Evolutionary conservation across 1,140 invertebrate genomes (phyloP), one percentile per base, ranked within the genome.

Genomic region (Trichomalopsis sarcophagae): DNA sequence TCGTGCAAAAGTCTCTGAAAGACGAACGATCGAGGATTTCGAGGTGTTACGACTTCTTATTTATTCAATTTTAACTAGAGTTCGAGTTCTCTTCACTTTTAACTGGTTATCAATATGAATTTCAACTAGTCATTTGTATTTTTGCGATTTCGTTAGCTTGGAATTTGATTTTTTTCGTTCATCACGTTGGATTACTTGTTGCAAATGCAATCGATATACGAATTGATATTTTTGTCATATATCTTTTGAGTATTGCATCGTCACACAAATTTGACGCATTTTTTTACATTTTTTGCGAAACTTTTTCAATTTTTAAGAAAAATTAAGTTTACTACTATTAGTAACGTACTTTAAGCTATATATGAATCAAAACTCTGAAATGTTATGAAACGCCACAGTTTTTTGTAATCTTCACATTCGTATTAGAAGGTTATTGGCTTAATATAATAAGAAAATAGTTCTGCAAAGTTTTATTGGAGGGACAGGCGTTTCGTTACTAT

Each of bases 1-100:
- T 44, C 23, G 6, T n/a, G n/a, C 17, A 7, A 7, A 62, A 62
- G 27, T 76, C 27, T 81, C 36, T 81, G 79, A 85, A 85, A 76
- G 71, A 81, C 55, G 78, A 81, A 85, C 62, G 36, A 62, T 62
- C 55, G 21, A n/a, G 55, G 17, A 62, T 62, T n/a, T 7, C 7
- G 5, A 62, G 55, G 55, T 62, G 5, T 62, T 7, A n/a, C 17
- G 17, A 36, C 33, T 36, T 27, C 1, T n/a, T 62, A 5, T 62
- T 62, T n/a, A 62, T 62, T 21, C 13, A 21, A 62, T n/a, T 21
- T 62, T 6, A 17, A 62, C 17, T 62, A 62, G 17, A n/a, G 21
- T 7, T 62, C 17, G 1, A 21, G 17, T 62, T 62, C 3, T 62
- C 7, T 62, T 17, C n/a, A 62, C 17, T 21, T 62, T 21, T 21